A percentile compares a stretch with the other conserved stretches of the same genome.
These are phyloP conservation scores for Heliconius hortense DNA, from an alignment of 2,888 invertebrate genomes.

Conservation along the genomic window DNA sequence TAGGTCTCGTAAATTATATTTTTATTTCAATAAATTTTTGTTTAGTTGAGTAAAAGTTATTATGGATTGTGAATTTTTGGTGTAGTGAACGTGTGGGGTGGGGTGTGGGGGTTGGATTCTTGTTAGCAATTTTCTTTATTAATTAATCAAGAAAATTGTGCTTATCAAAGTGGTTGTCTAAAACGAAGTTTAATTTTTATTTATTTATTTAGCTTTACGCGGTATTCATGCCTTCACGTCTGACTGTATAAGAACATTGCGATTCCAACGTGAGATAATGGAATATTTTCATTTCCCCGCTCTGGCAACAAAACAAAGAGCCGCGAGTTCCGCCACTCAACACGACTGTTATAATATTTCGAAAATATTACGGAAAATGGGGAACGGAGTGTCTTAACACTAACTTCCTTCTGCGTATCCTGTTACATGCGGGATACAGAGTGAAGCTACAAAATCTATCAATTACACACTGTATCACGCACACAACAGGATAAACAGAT, in stretches of 20 bases:
- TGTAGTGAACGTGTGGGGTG: not conserved
- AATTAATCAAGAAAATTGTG: no score
- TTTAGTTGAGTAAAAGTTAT: not conserved
- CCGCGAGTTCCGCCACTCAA: not conserved
- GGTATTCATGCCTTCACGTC: no score
- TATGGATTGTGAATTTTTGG: not conserved
- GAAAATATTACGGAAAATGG: not conserved
- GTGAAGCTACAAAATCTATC: not conserved
- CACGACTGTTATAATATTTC: not conserved
- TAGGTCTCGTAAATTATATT: constrained; percentile 15
- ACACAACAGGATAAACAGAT: no score
- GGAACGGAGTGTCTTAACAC: not conserved
- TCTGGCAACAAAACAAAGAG: not conserved
- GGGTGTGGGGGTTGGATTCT: not conserved
- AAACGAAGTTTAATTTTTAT: no score
- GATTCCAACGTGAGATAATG: no score
- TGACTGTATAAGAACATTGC: no score
- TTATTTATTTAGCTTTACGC: no score
- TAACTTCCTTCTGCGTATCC: not conserved
- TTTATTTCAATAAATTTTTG: constrained; percentile 15
- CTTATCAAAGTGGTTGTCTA: not conserved
- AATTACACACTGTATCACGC: no score
- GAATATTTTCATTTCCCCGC: no score
- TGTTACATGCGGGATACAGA: not conserved
- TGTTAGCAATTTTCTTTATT: not conserved